Evolutionary conservation across 2,888 invertebrate species (phyloP).

Genomic region (Idaea dimidiata): DNA sequence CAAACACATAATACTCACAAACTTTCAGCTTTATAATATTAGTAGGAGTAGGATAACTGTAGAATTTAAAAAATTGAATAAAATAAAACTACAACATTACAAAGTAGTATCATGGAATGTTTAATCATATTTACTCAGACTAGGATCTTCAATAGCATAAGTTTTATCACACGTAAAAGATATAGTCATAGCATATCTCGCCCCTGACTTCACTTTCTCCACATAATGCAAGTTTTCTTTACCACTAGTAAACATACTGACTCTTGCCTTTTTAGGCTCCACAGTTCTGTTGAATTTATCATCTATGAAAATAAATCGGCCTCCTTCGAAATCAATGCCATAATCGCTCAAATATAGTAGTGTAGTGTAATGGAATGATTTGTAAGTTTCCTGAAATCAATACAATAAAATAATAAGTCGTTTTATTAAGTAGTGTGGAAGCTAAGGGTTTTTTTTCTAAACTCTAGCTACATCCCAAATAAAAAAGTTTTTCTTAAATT

Average conservation of each 20-base stretch:
- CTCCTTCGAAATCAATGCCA: slow-evolving; percentile 89
- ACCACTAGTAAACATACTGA: slow-evolving; percentile 93
- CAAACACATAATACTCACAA: no score
- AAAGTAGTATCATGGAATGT: slow-evolving; percentile 25
- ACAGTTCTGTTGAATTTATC: slow-evolving; percentile 83
- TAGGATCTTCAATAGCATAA: slow-evolving; percentile 83
- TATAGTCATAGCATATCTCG: slow-evolving; percentile 90
- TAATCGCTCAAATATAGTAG: slow-evolving; percentile 89
- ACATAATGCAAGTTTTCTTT: slow-evolving; percentile 92
- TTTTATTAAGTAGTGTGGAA: no score
- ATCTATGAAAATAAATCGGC: slow-evolving; percentile 90
- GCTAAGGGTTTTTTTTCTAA: no score
- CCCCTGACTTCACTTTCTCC: slow-evolving; percentile 88
- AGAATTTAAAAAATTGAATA: neutral
- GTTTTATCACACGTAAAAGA: slow-evolving; percentile 91
- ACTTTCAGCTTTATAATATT: no score
- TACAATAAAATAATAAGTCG: slow-evolving; percentile 5
- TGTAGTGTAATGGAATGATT: slow-evolving; percentile 93
- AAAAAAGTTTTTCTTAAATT: no score
- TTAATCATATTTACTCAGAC: slow-evolving; percentile 46
- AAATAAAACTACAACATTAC: neutral
- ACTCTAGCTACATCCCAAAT: no score
- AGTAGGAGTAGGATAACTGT: no score
- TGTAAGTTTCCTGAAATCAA: slow-evolving; percentile 87
- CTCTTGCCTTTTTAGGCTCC: slow-evolving; percentile 89